Evolutionary conservation across 2,113 vertebrate genomes (phyloP).

Genomic region (Sclerurus mexicanus): DNA sequence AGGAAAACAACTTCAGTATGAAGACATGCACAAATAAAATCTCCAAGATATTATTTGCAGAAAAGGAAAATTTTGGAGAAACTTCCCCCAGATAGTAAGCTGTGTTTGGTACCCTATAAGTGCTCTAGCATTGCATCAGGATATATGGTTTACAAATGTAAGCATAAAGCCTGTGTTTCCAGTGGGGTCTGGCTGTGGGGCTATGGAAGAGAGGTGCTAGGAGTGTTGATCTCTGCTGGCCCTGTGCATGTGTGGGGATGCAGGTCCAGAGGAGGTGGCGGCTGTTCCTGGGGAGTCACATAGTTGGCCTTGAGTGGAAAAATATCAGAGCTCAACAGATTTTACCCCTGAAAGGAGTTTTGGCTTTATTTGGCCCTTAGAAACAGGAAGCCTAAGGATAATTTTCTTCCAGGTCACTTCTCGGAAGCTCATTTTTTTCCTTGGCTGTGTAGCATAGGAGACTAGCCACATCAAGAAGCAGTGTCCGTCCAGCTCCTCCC

Average conservation of each 20-base stretch:
- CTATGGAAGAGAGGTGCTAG: neutral
- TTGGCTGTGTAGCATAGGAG: neutral
- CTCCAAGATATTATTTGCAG: neutral
- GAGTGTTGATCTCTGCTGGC: rapidly evolving
- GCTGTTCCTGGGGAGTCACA: neutral
- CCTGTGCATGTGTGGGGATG: rapidly evolving
- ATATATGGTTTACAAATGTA: neutral
- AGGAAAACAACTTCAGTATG: neutral
- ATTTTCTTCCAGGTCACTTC: neutral
- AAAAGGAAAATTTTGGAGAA: neutral
- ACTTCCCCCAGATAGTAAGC: neutral
- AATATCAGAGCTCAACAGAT: neutral
- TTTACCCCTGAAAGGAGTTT: neutral
- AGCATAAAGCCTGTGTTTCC: neutral
- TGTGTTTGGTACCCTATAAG: neutral
- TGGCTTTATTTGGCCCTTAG: neutral
- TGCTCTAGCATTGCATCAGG: neutral
- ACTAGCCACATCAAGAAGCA: neutral
- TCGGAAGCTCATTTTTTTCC: neutral
- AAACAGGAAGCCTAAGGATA: neutral
- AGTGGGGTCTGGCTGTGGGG: neutral
- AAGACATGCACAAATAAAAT: neutral
- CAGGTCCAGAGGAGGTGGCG: rapidly evolving
- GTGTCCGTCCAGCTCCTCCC: neutral
- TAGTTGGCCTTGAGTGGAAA: neutral